A percentile compares a stretch with the other conserved stretches of the same genome.
These are phyloP conservation scores for Protodeltote pygarga DNA, from an alignment of 2,888 invertebrate genomes.

Conservation along the genomic window DNA sequence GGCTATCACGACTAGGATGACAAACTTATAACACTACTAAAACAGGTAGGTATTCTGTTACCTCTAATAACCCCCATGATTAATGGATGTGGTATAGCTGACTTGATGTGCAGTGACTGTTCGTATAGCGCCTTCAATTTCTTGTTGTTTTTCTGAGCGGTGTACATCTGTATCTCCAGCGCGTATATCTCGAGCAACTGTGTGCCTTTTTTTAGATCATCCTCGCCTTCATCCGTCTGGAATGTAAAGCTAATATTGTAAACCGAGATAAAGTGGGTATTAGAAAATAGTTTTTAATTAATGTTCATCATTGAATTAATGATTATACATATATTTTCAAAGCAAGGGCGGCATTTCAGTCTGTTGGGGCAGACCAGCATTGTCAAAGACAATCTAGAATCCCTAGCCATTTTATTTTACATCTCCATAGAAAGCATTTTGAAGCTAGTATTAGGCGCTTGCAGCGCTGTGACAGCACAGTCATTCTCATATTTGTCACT, in stretches of 20 bases:
- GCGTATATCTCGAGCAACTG: slow-evolving; percentile 99
- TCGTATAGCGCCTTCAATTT: slow-evolving; percentile 98
- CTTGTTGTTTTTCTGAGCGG: slow-evolving; percentile 99
- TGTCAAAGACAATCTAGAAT: too few relatives aligned
- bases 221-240: slow-evolving; percentile 98
- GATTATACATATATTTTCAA: too few relatives aligned
- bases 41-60: slow-evolving; percentile 67
- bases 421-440: too few relatives aligned
- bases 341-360: too few relatives aligned
- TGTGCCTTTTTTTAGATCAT: slow-evolving; percentile 98
- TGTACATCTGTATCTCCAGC: slow-evolving; percentile 99
- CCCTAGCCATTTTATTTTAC: too few relatives aligned
- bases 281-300: background rate
- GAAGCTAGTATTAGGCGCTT: too few relatives aligned
- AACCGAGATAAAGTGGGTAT: background rate
- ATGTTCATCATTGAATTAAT: too few relatives aligned
- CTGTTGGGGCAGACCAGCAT: too few relatives aligned
- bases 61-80: slow-evolving; percentile 99
- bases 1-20: too few relatives aligned
- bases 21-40: too few relatives aligned
- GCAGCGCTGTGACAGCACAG: too few relatives aligned
- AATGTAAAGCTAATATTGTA: slow-evolving; percentile 22
- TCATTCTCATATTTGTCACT: too few relatives aligned
- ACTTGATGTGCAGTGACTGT: slow-evolving; percentile 99
- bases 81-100: slow-evolving; percentile 99